Conservation (phyloP, 2,797 vertebrate species). For the Sarcophilus harrisii region DNA sequence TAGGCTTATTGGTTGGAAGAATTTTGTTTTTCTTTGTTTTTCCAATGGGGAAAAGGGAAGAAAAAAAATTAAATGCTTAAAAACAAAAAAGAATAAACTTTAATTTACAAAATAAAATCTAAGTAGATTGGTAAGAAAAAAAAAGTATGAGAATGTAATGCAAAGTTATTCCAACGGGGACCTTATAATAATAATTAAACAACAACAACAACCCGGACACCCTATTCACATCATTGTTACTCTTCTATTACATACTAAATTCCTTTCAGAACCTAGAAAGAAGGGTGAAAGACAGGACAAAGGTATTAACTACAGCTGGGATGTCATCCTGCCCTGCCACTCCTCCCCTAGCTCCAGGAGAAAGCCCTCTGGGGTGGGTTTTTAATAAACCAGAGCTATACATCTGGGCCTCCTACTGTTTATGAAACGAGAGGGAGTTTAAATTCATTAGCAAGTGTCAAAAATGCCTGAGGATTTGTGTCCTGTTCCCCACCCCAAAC, state of each 20-base stretch:
- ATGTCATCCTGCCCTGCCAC: not conserved
- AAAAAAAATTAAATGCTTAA: not conserved
- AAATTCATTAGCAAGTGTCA: constrained; percentile 51
- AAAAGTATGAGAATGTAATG: not conserved
- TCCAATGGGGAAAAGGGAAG: not conserved
- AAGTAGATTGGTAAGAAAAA: not conserved
- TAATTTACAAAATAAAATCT: not conserved
- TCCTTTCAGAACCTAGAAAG: not conserved
- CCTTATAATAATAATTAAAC: not conserved
- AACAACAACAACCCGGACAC: not conserved
- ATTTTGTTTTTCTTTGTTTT: not conserved
- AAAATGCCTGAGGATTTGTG: constrained; percentile 38
- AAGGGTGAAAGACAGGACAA: not conserved
- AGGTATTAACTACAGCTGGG: not conserved
- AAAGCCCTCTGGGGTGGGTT: not conserved
- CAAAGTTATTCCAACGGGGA: not conserved
- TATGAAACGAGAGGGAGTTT: constrained; percentile 49
- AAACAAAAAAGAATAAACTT: not conserved
- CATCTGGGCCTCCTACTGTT: not conserved
- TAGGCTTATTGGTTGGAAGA: not conserved
- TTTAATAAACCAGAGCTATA: not conserved
- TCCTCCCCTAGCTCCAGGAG: not conserved
- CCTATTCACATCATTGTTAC: not conserved
- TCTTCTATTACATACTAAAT: not conserved
- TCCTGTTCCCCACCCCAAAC: not conserved